Evolutionary conservation across 2,797 vertebrate species (phyloP).

Genomic region (Urosaurus nigricauda): DNA sequence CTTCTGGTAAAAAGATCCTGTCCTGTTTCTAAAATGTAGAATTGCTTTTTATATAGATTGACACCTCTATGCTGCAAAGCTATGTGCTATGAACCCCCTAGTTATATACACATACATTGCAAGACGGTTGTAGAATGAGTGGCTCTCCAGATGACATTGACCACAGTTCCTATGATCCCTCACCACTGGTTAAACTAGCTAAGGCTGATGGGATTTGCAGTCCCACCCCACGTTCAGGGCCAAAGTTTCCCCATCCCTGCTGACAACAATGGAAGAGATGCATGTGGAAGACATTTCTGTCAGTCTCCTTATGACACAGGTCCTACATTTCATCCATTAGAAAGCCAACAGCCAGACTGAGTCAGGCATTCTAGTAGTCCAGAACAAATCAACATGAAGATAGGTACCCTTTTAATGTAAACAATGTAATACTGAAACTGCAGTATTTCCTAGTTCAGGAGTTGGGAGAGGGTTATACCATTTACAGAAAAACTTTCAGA

Average conservation of each 20-base stretch:
- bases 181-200: too few species aligned
- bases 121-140: too few species aligned
- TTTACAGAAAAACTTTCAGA: conserved; percentile 18
- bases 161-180: too few species aligned
- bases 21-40: background rate
- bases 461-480: background rate
- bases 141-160: too few species aligned
- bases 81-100: background rate
- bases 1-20: background rate
- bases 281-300: background rate
- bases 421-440: conserved; percentile 60
- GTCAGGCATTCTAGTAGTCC: too few species aligned
- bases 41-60: background rate
- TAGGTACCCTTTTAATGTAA: conserved; percentile 51
- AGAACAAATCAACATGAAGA: background rate
- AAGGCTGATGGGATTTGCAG: too few species aligned
- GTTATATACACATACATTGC: too few species aligned
- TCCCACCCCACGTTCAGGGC: too few species aligned
- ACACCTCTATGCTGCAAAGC: background rate
- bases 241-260: background rate
- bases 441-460: conserved; percentile 53
- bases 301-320: background rate
- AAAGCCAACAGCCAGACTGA: too few species aligned
- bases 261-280: background rate
- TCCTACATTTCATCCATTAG: background rate